These are phyloP conservation scores for Solenopsis invicta DNA, from an alignment of 1,140 invertebrate genomes.

Conservation along the genomic window DNA sequence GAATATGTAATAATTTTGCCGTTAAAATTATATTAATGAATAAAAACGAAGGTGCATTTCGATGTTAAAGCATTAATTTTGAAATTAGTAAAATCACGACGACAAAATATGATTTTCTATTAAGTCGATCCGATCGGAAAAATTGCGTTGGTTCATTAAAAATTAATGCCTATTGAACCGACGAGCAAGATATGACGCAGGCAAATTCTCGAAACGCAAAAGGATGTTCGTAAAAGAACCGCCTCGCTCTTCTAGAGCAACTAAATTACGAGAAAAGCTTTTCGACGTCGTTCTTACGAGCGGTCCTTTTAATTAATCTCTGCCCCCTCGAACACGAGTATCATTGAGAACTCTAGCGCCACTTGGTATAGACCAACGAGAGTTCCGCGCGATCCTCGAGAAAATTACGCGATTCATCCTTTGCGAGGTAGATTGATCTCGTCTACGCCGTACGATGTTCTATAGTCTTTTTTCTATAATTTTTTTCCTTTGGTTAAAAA, in stretches of 20 bases:
- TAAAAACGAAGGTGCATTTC: background rate
- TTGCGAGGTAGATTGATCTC: slow-evolving; percentile 23
- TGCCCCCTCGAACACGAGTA: slow-evolving; percentile 68
- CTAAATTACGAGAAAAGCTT: slow-evolving; percentile 71
- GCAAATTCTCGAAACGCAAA: background rate
- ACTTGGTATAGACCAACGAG: slow-evolving; percentile 53
- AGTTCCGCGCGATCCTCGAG: slow-evolving; percentile 45
- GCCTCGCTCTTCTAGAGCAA: slow-evolving; percentile 21
- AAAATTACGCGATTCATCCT: slow-evolving; percentile 51
- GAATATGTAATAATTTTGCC: background rate
- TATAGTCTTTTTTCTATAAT: background rate
- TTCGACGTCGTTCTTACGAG: slow-evolving; percentile 67
- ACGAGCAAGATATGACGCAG: background rate
- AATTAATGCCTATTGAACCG: slow-evolving; percentile 70
- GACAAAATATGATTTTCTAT: slow-evolving; percentile 71
- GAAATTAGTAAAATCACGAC: slow-evolving; percentile 34
- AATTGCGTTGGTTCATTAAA: slow-evolving; percentile 61
- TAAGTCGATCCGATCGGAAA: slow-evolving; percentile 52
- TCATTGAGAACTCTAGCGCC: slow-evolving; percentile 65
- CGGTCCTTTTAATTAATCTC: slow-evolving; percentile 77
- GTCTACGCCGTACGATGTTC: background rate
- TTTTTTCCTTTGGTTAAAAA: background rate
- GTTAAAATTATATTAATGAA: slow-evolving; percentile 3
- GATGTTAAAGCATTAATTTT: background rate
- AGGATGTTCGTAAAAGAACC: background rate